These are phyloP conservation scores for Acanthurus lineatus DNA, from an alignment of 2,797 vertebrate genomes.

Conservation along the genomic window DNA sequence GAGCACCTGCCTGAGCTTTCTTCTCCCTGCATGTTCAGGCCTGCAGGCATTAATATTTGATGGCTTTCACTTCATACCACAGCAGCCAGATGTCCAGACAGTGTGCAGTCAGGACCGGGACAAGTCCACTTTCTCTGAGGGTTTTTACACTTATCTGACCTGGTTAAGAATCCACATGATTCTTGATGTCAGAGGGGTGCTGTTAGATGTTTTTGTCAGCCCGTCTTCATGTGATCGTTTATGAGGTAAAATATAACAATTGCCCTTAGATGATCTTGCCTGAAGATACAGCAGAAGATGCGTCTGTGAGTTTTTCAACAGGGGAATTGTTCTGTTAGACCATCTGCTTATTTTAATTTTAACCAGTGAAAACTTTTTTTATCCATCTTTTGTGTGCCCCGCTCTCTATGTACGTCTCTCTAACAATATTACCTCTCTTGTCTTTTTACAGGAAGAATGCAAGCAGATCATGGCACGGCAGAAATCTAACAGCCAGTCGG, in stretches of 20 bases:
- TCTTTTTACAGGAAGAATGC: constrained; percentile 92
- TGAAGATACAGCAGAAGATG: constrained; percentile 23
- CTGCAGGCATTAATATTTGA: constrained; percentile 61
- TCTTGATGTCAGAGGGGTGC: neutral
- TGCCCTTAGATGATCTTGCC: constrained; percentile 29
- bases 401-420: neutral
- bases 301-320: constrained; percentile 4
- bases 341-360: constrained; percentile 1
- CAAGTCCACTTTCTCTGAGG: constrained; percentile 2
- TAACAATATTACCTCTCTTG: neutral
- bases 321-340: neutral
- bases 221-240: constrained; percentile 44
- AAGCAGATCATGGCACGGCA: constrained; percentile 95
- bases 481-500: constrained; percentile 95
- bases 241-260: constrained; percentile 18
- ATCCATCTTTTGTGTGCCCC: neutral
- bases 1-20: constrained; percentile 35
- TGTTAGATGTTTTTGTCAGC: constrained; percentile 37
- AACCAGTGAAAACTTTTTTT: neutral
- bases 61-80: constrained; percentile 37
- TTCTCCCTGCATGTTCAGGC: constrained; percentile 25
- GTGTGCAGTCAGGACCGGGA: constrained; percentile 14
- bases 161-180: constrained; percentile 36
- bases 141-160: constrained; percentile 34
- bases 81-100: constrained; percentile 34